Conservation (phyloP, 2,888 invertebrate genomes). For the Thymelicus acteon region DNA sequence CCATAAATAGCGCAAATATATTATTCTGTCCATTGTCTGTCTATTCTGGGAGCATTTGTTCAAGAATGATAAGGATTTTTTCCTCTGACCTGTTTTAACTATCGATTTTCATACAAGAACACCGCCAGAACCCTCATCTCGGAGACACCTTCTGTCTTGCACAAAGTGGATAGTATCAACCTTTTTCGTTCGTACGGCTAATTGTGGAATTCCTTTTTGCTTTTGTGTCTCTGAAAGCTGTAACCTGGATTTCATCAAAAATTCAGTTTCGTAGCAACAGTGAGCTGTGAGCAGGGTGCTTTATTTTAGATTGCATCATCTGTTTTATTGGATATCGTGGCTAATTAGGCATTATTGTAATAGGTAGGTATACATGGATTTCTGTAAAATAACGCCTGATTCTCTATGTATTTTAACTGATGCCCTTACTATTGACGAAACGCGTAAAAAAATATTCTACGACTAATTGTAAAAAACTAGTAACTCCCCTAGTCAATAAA, state of each 20-base stretch:
- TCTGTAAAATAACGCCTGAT: no score
- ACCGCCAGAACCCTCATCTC: background rate
- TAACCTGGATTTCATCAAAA: slow-evolving; percentile 11
- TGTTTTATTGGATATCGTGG: background rate
- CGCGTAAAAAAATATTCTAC: no score
- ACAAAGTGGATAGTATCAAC: slow-evolving; percentile 4
- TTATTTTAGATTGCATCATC: background rate
- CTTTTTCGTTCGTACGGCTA: background rate
- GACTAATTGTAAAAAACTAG: no score
- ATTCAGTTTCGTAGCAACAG: background rate
- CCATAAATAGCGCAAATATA: no score
- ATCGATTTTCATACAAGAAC: background rate
- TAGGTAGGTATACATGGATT: no score
- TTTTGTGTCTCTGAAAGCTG: slow-evolving; percentile 7
- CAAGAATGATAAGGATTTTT: background rate
- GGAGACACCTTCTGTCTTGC: slow-evolving; percentile 1
- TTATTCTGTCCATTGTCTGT: no score
- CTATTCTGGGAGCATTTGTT: no score
- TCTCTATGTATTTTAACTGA: no score
- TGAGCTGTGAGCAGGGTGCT: background rate
- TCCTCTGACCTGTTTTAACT: background rate
- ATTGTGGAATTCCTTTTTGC: slow-evolving; percentile 10
- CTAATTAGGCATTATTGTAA: no score
- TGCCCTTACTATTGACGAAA: no score
- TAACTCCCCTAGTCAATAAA: no score